phyloP scores from a whole-genome alignment of 2,797 vertebrate genomes.

The Sciurus carolinensis region DNA sequence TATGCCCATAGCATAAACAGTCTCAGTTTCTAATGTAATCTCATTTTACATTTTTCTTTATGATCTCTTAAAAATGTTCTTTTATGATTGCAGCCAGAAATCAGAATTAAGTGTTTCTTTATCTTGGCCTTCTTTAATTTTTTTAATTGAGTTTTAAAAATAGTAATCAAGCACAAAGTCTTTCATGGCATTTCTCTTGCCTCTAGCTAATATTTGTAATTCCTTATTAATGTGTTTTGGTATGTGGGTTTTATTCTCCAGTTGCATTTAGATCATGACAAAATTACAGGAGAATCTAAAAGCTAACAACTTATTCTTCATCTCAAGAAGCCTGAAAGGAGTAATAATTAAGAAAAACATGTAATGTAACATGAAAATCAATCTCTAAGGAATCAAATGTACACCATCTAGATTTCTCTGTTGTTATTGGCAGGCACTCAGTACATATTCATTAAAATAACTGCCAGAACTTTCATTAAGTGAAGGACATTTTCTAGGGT shows the following conservation, averaged over 20 bases:
- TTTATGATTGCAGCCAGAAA: slow-evolving; percentile 31
- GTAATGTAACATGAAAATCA: not conserved
- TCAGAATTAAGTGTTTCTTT: slow-evolving; percentile 43
- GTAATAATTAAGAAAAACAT: slow-evolving; percentile 19
- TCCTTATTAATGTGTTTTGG: slow-evolving; percentile 50
- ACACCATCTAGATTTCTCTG: not conserved
- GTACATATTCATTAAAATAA: slow-evolving; percentile 52
- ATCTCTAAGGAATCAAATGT: slow-evolving; percentile 7
- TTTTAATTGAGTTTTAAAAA: slow-evolving; percentile 36
- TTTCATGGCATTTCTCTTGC: slow-evolving; percentile 45
- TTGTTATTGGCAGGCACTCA: not conserved
- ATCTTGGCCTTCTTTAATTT: slow-evolving; percentile 9
- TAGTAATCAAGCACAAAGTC: slow-evolving; percentile 38
- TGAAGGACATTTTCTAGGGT: not conserved
- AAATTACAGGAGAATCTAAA: slow-evolving; percentile 63
- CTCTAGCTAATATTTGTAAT: slow-evolving; percentile 58
- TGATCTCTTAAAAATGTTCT: slow-evolving; percentile 18
- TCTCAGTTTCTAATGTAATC: slow-evolving; percentile 40
- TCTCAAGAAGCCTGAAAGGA: slow-evolving; percentile 15
- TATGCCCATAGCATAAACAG: slow-evolving; percentile 11
- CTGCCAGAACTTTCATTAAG: not conserved
- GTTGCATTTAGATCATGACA: slow-evolving; percentile 38
- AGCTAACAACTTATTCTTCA: slow-evolving; percentile 44
- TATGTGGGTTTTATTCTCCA: not conserved
- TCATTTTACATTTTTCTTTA: slow-evolving; percentile 43